Base-by-base conservation (phyloP, 2,888 invertebrate species). In the Schizotus pectinicornis region DNA sequence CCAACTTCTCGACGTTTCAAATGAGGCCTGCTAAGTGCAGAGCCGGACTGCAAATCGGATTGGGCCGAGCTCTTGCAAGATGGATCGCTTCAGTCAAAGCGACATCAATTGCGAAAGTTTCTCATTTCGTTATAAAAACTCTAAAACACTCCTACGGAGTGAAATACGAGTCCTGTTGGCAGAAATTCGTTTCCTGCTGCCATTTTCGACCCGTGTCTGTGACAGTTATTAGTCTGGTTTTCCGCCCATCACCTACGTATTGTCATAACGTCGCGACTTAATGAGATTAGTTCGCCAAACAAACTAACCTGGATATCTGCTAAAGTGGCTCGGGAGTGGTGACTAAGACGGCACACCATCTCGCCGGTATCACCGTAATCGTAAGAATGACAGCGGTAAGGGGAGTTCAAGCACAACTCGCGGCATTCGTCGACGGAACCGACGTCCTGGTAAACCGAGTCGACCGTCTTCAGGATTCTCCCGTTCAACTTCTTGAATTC, bases 301-400 rank as follows among this genome's bases (percentile, higher is more conserved):
- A 33, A 35, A 68, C 72, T 76, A 80, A 90, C 93, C 85, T 92
- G 91, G 69, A 94, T 92, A 75, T 94, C 93, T 46, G 91, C 88
- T 61, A 95, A 85, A 11, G 95, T 94, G 35, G 94, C 91, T 67
- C 92, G 86, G 48, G 94, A 91, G 78, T 95, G 94, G 82, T 95
- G 95, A 67, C 94, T 94, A 30, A 95, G 86, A 72, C 95, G 87
- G 82, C 95, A 96, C 45, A 95, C 94, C 84, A 92, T 90, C 74
- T 95, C 95, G 51, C 94, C 94, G 65, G 94, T 94, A 77, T 95
- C 95, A 47, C 94, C 94, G 78, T 92, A 94, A 79, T 95, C 95
- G 79, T 94, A 95, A 7, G 95, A 94, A 79, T 95, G 95, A 79
- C 95, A 95, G 76, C 91, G 85, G 86, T 91, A 94, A 37, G 93